Evolutionary conservation across 2,113 vertebrate species (phyloP).

Genomic region (Psammodynastes pulverulentus): DNA sequence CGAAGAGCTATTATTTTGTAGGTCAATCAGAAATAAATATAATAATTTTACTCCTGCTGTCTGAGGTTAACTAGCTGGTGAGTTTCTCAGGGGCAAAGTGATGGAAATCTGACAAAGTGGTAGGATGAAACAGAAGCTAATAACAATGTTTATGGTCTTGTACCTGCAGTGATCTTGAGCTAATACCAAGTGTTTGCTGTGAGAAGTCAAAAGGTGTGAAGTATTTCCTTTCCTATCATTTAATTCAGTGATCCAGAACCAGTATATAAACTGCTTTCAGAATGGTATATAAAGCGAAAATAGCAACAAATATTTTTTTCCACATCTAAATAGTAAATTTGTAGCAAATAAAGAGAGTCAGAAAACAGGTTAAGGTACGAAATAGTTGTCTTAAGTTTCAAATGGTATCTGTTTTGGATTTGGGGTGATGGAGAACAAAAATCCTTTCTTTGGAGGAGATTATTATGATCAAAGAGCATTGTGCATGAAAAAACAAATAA

Average conservation of each 20-base stretch:
- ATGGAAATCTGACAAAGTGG: neutral
- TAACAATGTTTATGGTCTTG: slow-evolving; percentile 8
- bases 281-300: slow-evolving; percentile 9
- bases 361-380: neutral
- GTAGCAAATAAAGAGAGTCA: neutral
- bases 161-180: neutral
- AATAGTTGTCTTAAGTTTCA: neutral
- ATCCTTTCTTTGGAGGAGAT: neutral
- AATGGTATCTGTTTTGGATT: neutral
- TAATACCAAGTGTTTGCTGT: neutral
- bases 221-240: neutral
- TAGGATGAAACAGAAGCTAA: neutral
- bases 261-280: neutral
- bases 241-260: slow-evolving; percentile 7
- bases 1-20: neutral
- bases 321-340: neutral
- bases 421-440: neutral
- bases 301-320: neutral
- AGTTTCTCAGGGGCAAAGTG: neutral
- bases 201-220: slow-evolving; percentile 32
- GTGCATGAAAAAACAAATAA: neutral
- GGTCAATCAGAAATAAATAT: slow-evolving; percentile 23
- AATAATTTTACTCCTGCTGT: slow-evolving; percentile 3
- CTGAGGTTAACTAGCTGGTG: slow-evolving; percentile 7
- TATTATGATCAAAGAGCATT: neutral